These are phyloP conservation scores for Agrochola circellaris DNA, from an alignment of 2,888 invertebrate genomes.

Conservation along the genomic window DNA sequence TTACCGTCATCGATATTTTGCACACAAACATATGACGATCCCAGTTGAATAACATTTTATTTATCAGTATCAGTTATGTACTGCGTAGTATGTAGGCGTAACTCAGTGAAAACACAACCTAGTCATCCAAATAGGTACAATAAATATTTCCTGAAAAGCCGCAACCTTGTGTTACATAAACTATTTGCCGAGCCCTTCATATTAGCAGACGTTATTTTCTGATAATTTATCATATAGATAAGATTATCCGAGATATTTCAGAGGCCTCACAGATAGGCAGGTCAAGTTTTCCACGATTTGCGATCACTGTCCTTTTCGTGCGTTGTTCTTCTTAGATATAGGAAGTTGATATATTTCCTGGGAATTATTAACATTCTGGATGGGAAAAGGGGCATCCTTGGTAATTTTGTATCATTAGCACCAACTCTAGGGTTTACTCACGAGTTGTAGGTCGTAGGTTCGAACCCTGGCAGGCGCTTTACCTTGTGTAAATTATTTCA, in stretches of 20 bases:
- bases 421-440: neutral
- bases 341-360: neutral
- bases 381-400: too few species aligned
- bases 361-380: neutral
- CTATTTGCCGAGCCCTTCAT: slow-evolving; percentile 20
- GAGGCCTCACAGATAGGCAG: slow-evolving; percentile 22
- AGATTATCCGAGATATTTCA: slow-evolving; percentile 20
- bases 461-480: too few species aligned
- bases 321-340: neutral
- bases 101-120: neutral
- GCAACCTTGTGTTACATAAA: slow-evolving; percentile 13
- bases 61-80: neutral
- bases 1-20: neutral
- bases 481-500: too few species aligned
- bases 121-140: neutral
- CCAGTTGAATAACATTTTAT: slow-evolving; percentile 2
- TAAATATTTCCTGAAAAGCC: slow-evolving; percentile 11
- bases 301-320: neutral
- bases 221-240: slow-evolving; percentile 34
- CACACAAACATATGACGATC: slow-evolving; percentile 18
- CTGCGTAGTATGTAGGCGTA: slow-evolving; percentile 13
- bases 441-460: too few species aligned
- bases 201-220: slow-evolving; percentile 10
- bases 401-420: neutral
- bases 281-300: slow-evolving; percentile 25